Base-by-base conservation (phyloP, 1,140 invertebrate species). In the Pygmarrhopalites habei region DNA sequence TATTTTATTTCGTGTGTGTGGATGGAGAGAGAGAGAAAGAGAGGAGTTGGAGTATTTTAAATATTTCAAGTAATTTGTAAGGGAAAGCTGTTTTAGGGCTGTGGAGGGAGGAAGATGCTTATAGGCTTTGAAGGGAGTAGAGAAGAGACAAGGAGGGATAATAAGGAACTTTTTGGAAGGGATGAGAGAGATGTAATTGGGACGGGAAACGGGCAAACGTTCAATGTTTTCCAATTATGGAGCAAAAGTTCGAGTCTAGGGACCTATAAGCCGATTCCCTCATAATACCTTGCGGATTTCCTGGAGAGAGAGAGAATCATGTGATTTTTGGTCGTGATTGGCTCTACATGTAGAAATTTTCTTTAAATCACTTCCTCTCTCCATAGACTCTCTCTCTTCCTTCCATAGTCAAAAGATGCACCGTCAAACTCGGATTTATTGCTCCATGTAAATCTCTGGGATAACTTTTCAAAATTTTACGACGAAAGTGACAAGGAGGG, bases 171-270 rank as follows among this genome's bases (percentile, higher is more conserved):
- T 10, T 52, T 52, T 52, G 49, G 49, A 26, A 52, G 35, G 52
- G 61, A 51, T 64, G 52, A 64, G 29, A 64, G 55, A 53, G 55
- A 51, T 58, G 62, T 64, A 64, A 64, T 64, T 64, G 62, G 62
- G 55, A 58, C 39, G 32, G 62, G 28, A 59, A 64, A 64, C 21
- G 28, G 30, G 29, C n/a, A 56, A 56, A 56, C 53, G 53, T 39
- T 56, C 10, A 35, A 58, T 64, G 62, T 64, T 64, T 64, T 64
- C 30, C 62, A 64, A 64, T 64, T 64, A 64, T 64, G 57, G 62
- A 64, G 62, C 62, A 59, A 64, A 64, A 64, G 62, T 64, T 58
- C 62, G 62, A 64, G 62, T 59, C 62, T 30, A 52, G 62, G 62
- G 62, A 58, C 62, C 55, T 64, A 12, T 64, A 64, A 64, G 62